Evolutionary conservation across 2,888 invertebrate genomes (phyloP).

Genomic region (Allacma fusca): DNA sequence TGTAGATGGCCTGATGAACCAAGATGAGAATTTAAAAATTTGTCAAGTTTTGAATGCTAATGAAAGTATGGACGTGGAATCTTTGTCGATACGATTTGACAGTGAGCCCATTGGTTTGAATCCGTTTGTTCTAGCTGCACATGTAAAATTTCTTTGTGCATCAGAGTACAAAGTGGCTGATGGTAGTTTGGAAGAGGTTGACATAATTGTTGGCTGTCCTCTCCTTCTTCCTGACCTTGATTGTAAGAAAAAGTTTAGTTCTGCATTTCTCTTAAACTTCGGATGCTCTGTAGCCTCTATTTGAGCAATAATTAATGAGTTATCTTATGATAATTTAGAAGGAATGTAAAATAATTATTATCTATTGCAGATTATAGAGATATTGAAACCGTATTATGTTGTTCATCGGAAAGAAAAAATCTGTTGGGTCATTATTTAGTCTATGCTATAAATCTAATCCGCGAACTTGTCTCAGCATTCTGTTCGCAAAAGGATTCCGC

Average conservation of each 20-base stretch:
- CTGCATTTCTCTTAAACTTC: background rate
- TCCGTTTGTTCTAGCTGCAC: constrained; percentile 33
- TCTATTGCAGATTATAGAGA: constrained; percentile 27
- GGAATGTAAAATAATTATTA: too few species aligned
- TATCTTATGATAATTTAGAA: too few species aligned
- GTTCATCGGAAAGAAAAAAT: constrained; percentile 29
- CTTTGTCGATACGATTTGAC: constrained; percentile 34
- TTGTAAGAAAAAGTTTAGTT: constrained; percentile 20
- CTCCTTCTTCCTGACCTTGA: constrained; percentile 32
- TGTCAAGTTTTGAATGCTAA: constrained; percentile 35
- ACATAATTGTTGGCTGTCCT: constrained; percentile 43
- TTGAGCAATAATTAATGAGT: too few species aligned
- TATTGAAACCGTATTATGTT: background rate
- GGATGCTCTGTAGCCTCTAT: too few species aligned
- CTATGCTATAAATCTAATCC: constrained; percentile 30
- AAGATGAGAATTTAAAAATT: constrained; percentile 16
- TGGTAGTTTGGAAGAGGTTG: constrained; percentile 38
- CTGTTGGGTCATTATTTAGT: constrained; percentile 33
- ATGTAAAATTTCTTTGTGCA: constrained; percentile 33
- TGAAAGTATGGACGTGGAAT: constrained; percentile 19
- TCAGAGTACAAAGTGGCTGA: constrained; percentile 26
- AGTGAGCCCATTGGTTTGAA: constrained; percentile 23
- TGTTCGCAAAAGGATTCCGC: constrained; percentile 19
- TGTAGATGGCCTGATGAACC: background rate
- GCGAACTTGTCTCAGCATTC: constrained; percentile 43